These are phyloP conservation scores for Otocyon megalotis DNA, from an alignment of 2,113 vertebrate species.

Conservation along the genomic window DNA sequence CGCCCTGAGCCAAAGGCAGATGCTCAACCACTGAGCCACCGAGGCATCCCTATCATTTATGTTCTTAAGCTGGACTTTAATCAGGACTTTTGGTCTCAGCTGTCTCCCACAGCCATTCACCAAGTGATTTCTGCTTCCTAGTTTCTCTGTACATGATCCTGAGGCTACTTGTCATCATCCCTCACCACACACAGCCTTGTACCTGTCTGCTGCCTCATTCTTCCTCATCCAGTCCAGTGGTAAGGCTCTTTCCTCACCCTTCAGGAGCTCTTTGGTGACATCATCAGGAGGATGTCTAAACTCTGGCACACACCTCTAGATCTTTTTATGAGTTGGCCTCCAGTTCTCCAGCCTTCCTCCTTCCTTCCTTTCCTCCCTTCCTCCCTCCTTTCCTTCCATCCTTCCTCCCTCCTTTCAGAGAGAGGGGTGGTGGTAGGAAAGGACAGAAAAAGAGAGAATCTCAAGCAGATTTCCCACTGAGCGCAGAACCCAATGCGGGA, in stretches of 20 bases:
- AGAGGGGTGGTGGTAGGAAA: not conserved
- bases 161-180: not conserved
- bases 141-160: not conserved
- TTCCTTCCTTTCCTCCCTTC: too few species aligned
- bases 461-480: not conserved
- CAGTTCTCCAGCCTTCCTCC: not conserved
- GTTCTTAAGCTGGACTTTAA: not conserved
- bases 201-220: not conserved
- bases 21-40: too few species aligned
- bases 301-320: not conserved
- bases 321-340: not conserved
- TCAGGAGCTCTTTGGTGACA: not conserved
- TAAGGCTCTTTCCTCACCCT: not conserved
- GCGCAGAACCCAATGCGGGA: not conserved
- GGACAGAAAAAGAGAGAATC: not conserved
- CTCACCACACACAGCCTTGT: not conserved
- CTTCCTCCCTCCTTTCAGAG: not conserved
- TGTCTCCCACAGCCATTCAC: not conserved
- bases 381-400: too few species aligned
- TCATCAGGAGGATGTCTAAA: not conserved
- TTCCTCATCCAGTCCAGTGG: not conserved
- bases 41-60: not conserved
- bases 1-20: too few species aligned
- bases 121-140: conserved; percentile 3
- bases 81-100: conserved; percentile 5